Percentiles rank a stretch among this genome's conserved stretches.
Conservation (phyloP, 2,797 vertebrate genomes). For the Ctenochaetus hawaiiensis region DNA sequence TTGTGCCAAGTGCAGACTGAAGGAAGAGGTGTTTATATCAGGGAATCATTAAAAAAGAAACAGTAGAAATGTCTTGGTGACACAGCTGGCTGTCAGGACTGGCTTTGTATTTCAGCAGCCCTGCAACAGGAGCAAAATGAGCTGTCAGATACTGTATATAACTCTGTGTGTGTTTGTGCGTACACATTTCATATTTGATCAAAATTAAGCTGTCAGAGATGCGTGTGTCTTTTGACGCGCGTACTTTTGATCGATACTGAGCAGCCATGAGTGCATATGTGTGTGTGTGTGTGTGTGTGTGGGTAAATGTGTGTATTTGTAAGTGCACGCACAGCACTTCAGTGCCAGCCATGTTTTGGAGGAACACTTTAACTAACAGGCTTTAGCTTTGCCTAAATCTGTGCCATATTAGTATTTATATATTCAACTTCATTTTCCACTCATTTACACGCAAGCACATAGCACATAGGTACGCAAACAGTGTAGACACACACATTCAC, state of each 20-base stretch:
- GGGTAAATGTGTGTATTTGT: slow-evolving; percentile 2
- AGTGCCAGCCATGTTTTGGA: slow-evolving; percentile 29
- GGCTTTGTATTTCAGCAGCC: slow-evolving; percentile 52
- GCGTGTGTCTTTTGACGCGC: slow-evolving; percentile 26
- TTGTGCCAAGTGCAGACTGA: slow-evolving; percentile 27
- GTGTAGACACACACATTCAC: slow-evolving; percentile 3
- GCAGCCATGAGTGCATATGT: slow-evolving; percentile 12
- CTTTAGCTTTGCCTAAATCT: slow-evolving; percentile 64
- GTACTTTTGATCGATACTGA: slow-evolving; percentile 52
- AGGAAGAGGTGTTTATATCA: slow-evolving; percentile 45
- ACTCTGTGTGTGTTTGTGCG: slow-evolving; percentile 27
- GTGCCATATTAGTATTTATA: slow-evolving; percentile 82
- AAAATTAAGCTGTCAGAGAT: slow-evolving; percentile 64
- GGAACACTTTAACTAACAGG: slow-evolving; percentile 29
- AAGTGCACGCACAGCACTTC: neutral
- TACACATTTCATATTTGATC: slow-evolving; percentile 63
- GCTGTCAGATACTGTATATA: slow-evolving; percentile 48
- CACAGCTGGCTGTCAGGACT: slow-evolving; percentile 46
- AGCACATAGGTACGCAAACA: slow-evolving; percentile 52
- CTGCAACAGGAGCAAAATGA: slow-evolving; percentile 63
- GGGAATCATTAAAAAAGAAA: slow-evolving; percentile 69
- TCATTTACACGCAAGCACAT: slow-evolving; percentile 60
- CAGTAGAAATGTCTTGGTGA: slow-evolving; percentile 50
- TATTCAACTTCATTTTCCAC: slow-evolving; percentile 76
- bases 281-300: slow-evolving; percentile 6